Evolutionary conservation across 2,797 vertebrate genomes (phyloP).

Genomic region (Sebastes iracundus): DNA sequence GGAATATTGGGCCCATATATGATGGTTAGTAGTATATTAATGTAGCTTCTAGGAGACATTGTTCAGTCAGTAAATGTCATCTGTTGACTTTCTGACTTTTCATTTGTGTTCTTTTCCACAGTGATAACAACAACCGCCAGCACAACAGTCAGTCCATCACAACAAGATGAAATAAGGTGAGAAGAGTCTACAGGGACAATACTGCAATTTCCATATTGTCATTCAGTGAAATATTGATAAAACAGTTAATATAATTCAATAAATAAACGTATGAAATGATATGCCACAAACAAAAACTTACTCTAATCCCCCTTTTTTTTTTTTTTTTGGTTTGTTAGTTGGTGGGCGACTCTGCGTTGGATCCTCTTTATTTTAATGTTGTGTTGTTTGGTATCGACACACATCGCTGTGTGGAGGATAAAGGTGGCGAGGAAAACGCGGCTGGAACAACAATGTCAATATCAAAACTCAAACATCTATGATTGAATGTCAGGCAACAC

Average conservation of each 20-base stretch:
- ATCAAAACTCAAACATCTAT: not conserved
- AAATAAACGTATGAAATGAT: not conserved
- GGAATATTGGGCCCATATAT: not conserved
- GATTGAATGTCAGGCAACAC: not conserved
- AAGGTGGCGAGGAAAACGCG: not conserved
- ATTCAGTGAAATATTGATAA: not conserved
- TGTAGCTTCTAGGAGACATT: not conserved
- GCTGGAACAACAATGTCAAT: not conserved
- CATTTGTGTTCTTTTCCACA: conserved; percentile 9
- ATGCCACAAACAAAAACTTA: not conserved
- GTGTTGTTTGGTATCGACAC: conserved; percentile 35
- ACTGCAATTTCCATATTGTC: not conserved
- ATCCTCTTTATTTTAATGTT: conserved; percentile 61
- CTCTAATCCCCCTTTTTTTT: not conserved
- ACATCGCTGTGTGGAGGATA: conserved; percentile 30
- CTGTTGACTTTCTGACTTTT: not conserved
- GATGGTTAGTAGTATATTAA: not conserved
- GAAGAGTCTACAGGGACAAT: not conserved
- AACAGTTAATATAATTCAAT: not conserved
- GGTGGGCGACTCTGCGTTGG: conserved; percentile 74
- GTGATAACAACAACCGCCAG: conserved; percentile 3
- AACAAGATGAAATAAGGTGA: conserved; percentile 33
- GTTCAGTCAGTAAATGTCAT: not conserved
- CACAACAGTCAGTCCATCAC: not conserved
- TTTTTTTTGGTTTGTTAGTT: conserved; percentile 36